phyloP scores from a whole-genome alignment of 2,888 invertebrate species.

The Aspidapion aeneum region DNA sequence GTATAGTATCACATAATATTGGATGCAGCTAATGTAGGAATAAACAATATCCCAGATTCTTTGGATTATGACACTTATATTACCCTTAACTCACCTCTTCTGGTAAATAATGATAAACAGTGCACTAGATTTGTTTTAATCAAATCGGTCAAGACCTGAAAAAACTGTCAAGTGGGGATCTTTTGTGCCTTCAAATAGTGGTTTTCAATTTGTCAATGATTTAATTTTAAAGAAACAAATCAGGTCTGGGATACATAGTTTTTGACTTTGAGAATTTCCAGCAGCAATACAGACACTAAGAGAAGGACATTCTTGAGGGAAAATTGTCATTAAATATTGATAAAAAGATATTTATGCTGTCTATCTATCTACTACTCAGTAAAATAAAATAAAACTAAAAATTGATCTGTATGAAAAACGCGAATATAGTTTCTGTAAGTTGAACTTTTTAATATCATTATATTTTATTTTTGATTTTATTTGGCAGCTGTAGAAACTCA shows the following conservation, averaged over 20 bases:
- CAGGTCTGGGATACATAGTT: slow-evolving; percentile 66
- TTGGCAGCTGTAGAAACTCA: too few species aligned
- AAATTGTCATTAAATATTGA: slow-evolving; percentile 58
- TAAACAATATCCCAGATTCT: slow-evolving; percentile 52
- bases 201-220: slow-evolving; percentile 64
- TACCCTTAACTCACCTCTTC: slow-evolving; percentile 77
- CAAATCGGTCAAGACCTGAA: slow-evolving; percentile 51
- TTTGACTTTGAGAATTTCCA: slow-evolving; percentile 67
- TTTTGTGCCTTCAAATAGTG: slow-evolving; percentile 67
- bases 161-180: slow-evolving; percentile 73
- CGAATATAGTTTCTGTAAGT: too few species aligned
- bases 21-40: slow-evolving; percentile 76
- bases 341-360: too few species aligned
- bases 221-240: slow-evolving; percentile 61
- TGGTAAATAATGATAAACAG: slow-evolving; percentile 75
- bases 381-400: too few species aligned
- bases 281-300: slow-evolving; percentile 64
- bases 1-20: slow-evolving; percentile 75
- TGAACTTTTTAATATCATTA: too few species aligned
- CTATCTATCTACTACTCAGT: too few species aligned
- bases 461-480: too few species aligned
- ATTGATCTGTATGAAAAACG: too few species aligned
- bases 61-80: slow-evolving; percentile 69
- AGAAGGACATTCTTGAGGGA: slow-evolving; percentile 72
- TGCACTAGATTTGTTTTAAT: slow-evolving; percentile 52